Evolutionary conservation across 2,888 invertebrate genomes (phyloP), one percentile per base, ranked within the genome.

Genomic region (Invenusta paracnida): DNA sequence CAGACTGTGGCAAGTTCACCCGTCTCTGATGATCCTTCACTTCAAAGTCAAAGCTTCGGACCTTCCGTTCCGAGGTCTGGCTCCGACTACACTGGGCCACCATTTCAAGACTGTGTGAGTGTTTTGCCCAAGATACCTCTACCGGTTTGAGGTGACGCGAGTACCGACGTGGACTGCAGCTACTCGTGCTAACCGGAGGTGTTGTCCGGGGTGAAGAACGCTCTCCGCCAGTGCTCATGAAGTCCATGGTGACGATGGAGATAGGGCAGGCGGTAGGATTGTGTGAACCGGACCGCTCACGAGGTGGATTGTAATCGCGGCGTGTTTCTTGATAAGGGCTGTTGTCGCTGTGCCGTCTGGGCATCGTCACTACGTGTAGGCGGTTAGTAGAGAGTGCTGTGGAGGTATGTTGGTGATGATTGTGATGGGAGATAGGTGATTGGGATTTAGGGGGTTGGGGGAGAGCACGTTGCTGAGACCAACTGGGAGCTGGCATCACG

Each of bases 321-420:
- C 29, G n/a, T 1, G 82, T 30, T 82, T 82, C 82, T 82, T 82
- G 29, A 29, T 82, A 82, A 1, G 82, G 82, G n/a, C 82, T 82
- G 27, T 82, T 82, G 25, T 82, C 82, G 30, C 82, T 82, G 30
- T n/a, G 30, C 30, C 82, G 82, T 25, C 82, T 82, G 1, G 30
- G 29, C 1, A 82, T 30, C 13, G 82, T 30, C 82, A n/a, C n/a
- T n/a, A n/a, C n/a, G n/a, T n/a, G n/a, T n/a, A n/a, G n/a, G n/a
- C n/a, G n/a, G n/a, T n/a, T n/a, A n/a, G n/a, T n/a, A n/a, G n/a
- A n/a, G n/a, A n/a, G n/a, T n/a, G n/a, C n/a, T n/a, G n/a, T n/a
- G n/a, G n/a, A n/a, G n/a, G n/a, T n/a, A n/a, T n/a, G n/a, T n/a
- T n/a, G n/a, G n/a, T n/a, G n/a, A n/a, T n/a, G n/a, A n/a, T n/a